Evolutionary conservation across 2,797 vertebrate genomes (phyloP).

Genomic region (Cichlasoma orientale): DNA sequence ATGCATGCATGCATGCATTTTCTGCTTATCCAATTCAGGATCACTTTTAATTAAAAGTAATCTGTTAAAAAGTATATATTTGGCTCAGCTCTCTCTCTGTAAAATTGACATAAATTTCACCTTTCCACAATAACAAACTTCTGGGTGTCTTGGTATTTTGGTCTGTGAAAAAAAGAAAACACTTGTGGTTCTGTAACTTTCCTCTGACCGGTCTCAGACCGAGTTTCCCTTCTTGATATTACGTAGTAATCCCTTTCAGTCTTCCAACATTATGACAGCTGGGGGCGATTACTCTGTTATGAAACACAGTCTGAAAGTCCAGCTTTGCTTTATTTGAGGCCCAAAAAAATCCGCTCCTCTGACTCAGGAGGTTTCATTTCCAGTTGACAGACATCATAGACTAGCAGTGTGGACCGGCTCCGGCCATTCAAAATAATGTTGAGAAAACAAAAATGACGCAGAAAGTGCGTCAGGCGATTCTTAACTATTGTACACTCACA

Average conservation of each 20-base stretch:
- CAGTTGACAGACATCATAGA: neutral
- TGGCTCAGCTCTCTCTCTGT: neutral
- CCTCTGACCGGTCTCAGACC: neutral
- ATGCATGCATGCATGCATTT: too few species aligned
- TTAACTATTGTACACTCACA: neutral
- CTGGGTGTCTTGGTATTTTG: neutral
- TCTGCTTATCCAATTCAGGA: too few species aligned
- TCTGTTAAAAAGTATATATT: neutral
- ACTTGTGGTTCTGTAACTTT: constrained; percentile 36
- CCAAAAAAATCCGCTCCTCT: constrained; percentile 9
- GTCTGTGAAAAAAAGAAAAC: constrained; percentile 16
- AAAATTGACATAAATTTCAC: neutral
- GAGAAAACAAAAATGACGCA: neutral
- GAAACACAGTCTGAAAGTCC: constrained; percentile 51
- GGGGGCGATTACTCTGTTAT: neutral
- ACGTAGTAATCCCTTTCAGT: neutral
- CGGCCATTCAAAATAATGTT: neutral
- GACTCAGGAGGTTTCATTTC: constrained; percentile 54
- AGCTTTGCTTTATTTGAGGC: constrained; percentile 36
- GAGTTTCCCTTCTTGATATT: constrained; percentile 9
- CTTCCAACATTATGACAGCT: constrained; percentile 36
- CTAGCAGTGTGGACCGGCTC: neutral
- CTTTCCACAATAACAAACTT: neutral
- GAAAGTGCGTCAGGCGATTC: neutral
- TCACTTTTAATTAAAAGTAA: neutral